phyloP scores from a whole-genome alignment of 2,113 vertebrate species.

The Cyrtonyx montezumae region DNA sequence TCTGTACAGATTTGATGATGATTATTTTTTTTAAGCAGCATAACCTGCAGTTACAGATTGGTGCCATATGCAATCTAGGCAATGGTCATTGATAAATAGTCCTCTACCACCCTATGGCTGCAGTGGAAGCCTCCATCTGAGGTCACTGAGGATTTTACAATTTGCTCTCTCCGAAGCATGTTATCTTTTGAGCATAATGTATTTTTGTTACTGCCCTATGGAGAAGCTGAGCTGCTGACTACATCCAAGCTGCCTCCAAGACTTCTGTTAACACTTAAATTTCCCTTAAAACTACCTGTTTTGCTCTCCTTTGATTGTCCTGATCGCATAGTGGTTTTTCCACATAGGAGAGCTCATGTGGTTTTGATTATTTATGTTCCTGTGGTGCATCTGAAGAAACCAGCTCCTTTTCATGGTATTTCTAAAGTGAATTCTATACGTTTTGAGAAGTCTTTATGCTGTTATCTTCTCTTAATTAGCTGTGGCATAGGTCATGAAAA shows the following conservation, averaged over 20 bases:
- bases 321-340: not conserved
- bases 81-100: not conserved
- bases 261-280: not conserved
- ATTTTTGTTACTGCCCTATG: not conserved
- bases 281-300: not conserved
- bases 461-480: not conserved
- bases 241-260: not conserved
- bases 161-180: not conserved
- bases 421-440: not conserved
- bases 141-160: not conserved
- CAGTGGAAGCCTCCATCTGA: not conserved
- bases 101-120: not conserved
- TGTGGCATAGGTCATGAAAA: not conserved
- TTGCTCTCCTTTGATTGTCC: not conserved
- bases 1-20: not conserved
- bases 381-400: not conserved
- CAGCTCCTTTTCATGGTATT: not conserved
- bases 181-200: not conserved
- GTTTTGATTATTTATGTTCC: not conserved
- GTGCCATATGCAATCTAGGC: not conserved
- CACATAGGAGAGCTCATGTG: not conserved
- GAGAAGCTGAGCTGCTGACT: not conserved
- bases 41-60: not conserved
- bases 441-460: not conserved
- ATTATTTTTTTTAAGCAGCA: not conserved